A percentile compares a stretch with the other conserved stretches of the same genome.
Evolutionary conservation across 2,888 invertebrate genomes (phyloP).

Genomic region (Pasiphila rectangulata): DNA sequence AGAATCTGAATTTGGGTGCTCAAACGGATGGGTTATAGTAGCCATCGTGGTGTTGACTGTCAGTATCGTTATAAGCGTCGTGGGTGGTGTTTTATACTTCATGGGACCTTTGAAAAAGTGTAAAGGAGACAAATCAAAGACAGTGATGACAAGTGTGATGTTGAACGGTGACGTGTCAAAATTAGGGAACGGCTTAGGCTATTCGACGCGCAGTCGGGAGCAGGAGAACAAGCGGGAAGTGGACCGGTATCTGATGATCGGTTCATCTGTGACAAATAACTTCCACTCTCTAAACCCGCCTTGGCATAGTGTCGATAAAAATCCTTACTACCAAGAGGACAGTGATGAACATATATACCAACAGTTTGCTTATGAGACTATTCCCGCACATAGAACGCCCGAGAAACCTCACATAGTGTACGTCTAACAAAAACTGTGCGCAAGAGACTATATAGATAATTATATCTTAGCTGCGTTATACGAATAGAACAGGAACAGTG

Average conservation of each 20-base stretch:
- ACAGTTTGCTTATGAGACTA: conserved; percentile 77
- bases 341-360: conserved; percentile 78
- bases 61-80: conserved; percentile 77
- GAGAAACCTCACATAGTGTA: conserved; percentile 82
- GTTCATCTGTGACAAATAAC: conserved; percentile 75
- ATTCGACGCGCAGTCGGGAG: conserved; percentile 72
- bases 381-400: conserved; percentile 76
- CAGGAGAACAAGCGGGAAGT: conserved; percentile 74
- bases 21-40: conserved; percentile 82
- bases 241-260: conserved; percentile 77
- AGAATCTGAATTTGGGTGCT: conserved; percentile 83
- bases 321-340: conserved; percentile 73
- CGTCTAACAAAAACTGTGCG: conserved; percentile 76
- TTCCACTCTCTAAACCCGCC: conserved; percentile 77
- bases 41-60: conserved; percentile 75
- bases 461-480: conserved; percentile 59
- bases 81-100: conserved; percentile 74
- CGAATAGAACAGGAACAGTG: conserved; percentile 49
- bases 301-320: conserved; percentile 76
- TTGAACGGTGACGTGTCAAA: conserved; percentile 76
- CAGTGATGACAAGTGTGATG: conserved; percentile 78
- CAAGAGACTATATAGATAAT: conserved; percentile 66
- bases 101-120: conserved; percentile 77
- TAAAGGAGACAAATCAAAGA: conserved; percentile 77
- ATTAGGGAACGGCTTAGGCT: conserved; percentile 73